A percentile compares a stretch with the other conserved stretches of the same genome.
Evolutionary conservation across 1,140 invertebrate species (phyloP).

Genomic region (Zophobas atratus): DNA sequence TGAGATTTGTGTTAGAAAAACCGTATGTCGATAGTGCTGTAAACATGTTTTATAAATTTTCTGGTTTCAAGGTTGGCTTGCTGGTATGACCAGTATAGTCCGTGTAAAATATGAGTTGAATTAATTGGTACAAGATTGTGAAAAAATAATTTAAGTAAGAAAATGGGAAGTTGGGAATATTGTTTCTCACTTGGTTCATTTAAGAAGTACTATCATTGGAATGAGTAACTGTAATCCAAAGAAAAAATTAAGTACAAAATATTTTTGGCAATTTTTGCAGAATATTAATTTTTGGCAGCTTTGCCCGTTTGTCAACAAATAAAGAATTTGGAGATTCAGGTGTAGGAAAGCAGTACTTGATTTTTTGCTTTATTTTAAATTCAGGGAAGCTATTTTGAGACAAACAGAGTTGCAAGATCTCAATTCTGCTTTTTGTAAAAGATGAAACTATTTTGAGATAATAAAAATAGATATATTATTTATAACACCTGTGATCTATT

Average conservation of each 20-base stretch:
- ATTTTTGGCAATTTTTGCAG: constrained; percentile 37
- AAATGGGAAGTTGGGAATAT: constrained; percentile 35
- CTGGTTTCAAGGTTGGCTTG: not conserved
- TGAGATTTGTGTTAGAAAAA: constrained; percentile 4
- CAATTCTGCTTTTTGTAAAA: constrained; percentile 44
- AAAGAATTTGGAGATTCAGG: constrained; percentile 40
- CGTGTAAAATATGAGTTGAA: constrained; percentile 23
- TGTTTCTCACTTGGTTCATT: constrained; percentile 37
- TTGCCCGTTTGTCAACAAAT: constrained; percentile 53
- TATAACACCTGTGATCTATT: constrained; percentile 60
- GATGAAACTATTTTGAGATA: constrained; percentile 41
- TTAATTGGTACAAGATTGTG: constrained; percentile 19
- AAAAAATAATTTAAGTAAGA: constrained; percentile 1
- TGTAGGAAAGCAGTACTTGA: constrained; percentile 48
- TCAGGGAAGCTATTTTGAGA: constrained; percentile 47
- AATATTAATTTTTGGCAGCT: constrained; percentile 50
- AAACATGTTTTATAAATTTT: constrained; percentile 35
- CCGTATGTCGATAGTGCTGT: constrained; percentile 38
- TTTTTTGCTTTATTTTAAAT: constrained; percentile 31
- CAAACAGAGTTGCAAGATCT: constrained; percentile 52
- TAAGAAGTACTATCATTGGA: constrained; percentile 42
- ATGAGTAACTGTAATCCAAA: constrained; percentile 28
- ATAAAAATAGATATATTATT: constrained; percentile 43
- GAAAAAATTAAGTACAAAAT: constrained; percentile 41
- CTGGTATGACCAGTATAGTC: constrained; percentile 4